Percentiles rank a stretch among this genome's conserved stretches.
These are phyloP conservation scores for Saccostrea echinata DNA, from an alignment of 1,140 invertebrate species.

Conservation along the genomic window DNA sequence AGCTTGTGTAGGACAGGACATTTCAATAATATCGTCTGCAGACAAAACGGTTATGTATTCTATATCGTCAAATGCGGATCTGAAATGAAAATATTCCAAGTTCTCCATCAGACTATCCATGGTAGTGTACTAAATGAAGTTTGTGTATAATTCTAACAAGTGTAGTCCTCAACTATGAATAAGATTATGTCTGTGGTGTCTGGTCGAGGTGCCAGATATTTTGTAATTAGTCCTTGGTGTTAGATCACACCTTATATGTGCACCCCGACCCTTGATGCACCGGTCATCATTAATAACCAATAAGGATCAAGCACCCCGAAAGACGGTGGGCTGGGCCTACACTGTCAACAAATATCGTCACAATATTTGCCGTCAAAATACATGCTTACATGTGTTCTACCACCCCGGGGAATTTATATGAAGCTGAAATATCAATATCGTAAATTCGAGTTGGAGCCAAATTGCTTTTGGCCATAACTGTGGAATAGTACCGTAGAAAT, in stretches of 20 bases:
- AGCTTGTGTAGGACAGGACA: conserved; percentile 47
- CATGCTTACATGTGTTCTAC: conserved; percentile 16
- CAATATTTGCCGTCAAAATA: neutral
- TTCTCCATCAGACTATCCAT: conserved; percentile 11
- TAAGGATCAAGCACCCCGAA: conserved; percentile 28
- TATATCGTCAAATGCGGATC: conserved; percentile 36
- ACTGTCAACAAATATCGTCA: neutral
- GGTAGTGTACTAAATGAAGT: neutral
- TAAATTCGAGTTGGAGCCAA: neutral
- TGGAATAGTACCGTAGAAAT: neutral
- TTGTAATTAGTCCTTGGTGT: neutral
- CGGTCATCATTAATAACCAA: conserved; percentile 36
- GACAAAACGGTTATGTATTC: conserved; percentile 22
- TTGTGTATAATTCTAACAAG: neutral
- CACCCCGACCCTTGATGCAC: conserved; percentile 18
- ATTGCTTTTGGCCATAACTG: neutral
- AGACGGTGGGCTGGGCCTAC: neutral
- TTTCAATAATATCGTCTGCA: conserved; percentile 39
- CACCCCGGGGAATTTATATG: conserved; percentile 28
- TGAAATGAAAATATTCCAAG: conserved; percentile 41
- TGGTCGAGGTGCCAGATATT: conserved; percentile 23
- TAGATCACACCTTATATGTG: conserved; percentile 13
- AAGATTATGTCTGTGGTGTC: conserved; percentile 1
- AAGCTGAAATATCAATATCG: neutral
- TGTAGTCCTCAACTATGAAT: neutral